A percentile compares a stretch with the other conserved stretches of the same genome.
Conservation (phyloP, 2,797 vertebrate genomes). For the Botia kubotai region DNA sequence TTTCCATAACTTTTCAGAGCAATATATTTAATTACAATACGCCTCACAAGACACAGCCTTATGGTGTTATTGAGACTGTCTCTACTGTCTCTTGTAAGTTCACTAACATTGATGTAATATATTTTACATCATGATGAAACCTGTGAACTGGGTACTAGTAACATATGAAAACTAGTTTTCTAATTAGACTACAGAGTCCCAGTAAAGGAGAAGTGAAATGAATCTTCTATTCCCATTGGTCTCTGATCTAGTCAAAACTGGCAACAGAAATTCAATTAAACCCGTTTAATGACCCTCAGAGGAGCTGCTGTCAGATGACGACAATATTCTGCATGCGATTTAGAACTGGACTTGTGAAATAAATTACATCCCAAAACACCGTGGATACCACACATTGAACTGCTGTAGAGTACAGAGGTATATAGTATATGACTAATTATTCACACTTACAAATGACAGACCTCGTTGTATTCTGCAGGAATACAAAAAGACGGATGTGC, state of each 20-base stretch:
- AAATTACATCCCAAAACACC: conserved; percentile 41
- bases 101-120: too few relatives aligned
- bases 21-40: too few relatives aligned
- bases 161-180: background rate
- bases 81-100: too few relatives aligned
- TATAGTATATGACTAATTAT: background rate
- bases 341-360: conserved; percentile 37
- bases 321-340: conserved; percentile 50
- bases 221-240: conserved; percentile 63
- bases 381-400: conserved; percentile 8
- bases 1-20: too few relatives aligned
- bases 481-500: background rate
- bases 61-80: too few relatives aligned
- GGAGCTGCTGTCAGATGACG: conserved; percentile 61
- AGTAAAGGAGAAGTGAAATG: conserved; percentile 61
- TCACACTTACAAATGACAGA: background rate
- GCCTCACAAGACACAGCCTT: too few relatives aligned
- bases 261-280: conserved; percentile 68
- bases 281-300: conserved; percentile 55
- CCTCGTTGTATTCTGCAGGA: background rate
- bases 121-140: background rate
- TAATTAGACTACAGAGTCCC: conserved; percentile 39
- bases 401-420: background rate
- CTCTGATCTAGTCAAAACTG: conserved; percentile 42
- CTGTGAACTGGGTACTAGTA: background rate